A percentile compares a stretch with the other conserved stretches of the same genome.
These are phyloP conservation scores for Drosophila mayri DNA, from an alignment of 1,140 invertebrate genomes.

Conservation along the genomic window DNA sequence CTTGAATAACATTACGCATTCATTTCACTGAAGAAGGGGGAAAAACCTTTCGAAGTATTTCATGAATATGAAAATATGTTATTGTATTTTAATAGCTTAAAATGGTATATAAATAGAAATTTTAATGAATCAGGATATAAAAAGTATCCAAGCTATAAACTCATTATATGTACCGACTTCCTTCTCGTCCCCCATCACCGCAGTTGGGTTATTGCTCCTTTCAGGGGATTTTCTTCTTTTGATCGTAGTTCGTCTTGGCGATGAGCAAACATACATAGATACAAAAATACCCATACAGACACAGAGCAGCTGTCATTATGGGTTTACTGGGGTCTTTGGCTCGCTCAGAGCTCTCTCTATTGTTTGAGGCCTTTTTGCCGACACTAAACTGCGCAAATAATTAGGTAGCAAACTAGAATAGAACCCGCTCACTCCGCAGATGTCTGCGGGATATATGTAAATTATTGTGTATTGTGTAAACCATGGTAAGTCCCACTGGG, in stretches of 20 bases:
- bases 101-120: too few species aligned
- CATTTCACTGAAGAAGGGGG: background rate
- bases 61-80: background rate
- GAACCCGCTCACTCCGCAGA: constrained; percentile 36
- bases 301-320: constrained; percentile 52
- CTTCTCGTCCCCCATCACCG: background rate
- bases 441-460: constrained; percentile 60
- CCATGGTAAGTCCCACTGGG: constrained; percentile 16
- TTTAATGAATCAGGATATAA: background rate
- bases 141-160: too few species aligned
- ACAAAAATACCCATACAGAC: constrained; percentile 12
- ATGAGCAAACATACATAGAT: constrained; percentile 39
- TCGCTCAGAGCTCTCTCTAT: constrained; percentile 2
- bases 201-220: constrained; percentile 1
- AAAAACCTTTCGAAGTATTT: background rate
- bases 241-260: constrained; percentile 42
- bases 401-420: constrained; percentile 60
- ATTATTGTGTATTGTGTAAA: constrained; percentile 53
- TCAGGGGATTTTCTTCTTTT: background rate
- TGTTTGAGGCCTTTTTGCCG: constrained; percentile 27
- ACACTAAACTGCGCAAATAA: constrained; percentile 78
- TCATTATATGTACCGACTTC: background rate
- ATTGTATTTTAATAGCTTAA: background rate
- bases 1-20: background rate
- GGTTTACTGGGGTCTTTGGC: constrained; percentile 48